phyloP scores from a whole-genome alignment of 1,140 invertebrate genomes.

The Micrasema minimum region DNA sequence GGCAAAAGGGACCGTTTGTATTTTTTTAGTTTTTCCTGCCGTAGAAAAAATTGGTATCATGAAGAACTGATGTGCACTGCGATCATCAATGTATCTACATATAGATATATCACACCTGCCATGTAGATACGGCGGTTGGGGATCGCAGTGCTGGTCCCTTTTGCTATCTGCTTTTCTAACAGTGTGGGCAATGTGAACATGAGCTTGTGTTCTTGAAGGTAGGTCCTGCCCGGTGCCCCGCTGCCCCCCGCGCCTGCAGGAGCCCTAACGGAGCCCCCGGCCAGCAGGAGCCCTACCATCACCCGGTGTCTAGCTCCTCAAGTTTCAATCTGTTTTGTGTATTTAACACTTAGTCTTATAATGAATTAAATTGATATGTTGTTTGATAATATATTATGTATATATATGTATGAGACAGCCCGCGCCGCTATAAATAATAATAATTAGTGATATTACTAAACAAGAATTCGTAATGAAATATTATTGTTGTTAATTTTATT shows the following conservation, averaged over 20 bases:
- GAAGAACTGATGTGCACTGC: too few relatives aligned
- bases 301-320: conserved; percentile 12
- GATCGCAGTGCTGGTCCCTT: too few relatives aligned
- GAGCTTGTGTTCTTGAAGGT: conserved; percentile 24
- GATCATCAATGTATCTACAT: too few relatives aligned
- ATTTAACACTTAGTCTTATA: conserved; percentile 48
- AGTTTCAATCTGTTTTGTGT: conserved; percentile 49
- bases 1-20: too few relatives aligned
- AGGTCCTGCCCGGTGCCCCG: conserved; percentile 33
- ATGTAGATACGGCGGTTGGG: too few relatives aligned
- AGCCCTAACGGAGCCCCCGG: conserved; percentile 57
- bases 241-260: conserved; percentile 52
- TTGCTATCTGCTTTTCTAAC: too few relatives aligned
- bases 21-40: too few relatives aligned
- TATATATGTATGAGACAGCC: conserved; percentile 6
- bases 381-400: conserved; percentile 36
- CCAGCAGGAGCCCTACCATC: conserved; percentile 55
- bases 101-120: too few relatives aligned
- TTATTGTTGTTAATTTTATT: conserved; percentile 40
- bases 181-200: too few relatives aligned
- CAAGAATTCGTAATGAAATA: conserved; percentile 38
- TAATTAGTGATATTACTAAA: conserved; percentile 37
- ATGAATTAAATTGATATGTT: conserved; percentile 39
- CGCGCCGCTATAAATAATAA: conserved; percentile 1
- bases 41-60: too few relatives aligned